Evolutionary conservation across 2,113 vertebrate genomes (phyloP).

Genomic region (Sturnus vulgaris): DNA sequence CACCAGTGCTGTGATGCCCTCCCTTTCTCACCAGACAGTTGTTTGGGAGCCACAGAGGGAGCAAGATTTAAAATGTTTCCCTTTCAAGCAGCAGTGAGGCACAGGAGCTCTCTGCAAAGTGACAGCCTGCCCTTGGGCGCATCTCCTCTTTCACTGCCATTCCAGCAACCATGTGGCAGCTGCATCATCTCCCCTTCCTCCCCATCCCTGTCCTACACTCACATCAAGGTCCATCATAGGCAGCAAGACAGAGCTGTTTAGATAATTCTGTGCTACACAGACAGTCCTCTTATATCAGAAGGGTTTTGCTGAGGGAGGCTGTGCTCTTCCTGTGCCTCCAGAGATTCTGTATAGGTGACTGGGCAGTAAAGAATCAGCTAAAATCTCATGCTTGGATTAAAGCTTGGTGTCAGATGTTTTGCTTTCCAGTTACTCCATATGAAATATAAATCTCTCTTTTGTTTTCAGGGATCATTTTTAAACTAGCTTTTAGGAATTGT

Average conservation of each 20-base stretch:
- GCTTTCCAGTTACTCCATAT: background rate
- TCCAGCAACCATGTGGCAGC: background rate
- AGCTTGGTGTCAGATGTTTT: background rate
- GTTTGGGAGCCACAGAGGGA: background rate
- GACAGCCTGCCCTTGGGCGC: background rate
- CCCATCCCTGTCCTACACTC: background rate
- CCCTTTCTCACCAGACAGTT: background rate
- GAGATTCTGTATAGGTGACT: rapidly evolving
- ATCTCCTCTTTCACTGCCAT: background rate
- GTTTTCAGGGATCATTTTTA: background rate
- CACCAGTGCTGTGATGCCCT: background rate
- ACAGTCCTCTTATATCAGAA: background rate
- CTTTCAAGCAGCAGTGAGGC: background rate
- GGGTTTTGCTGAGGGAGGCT: background rate
- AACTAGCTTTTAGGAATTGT: background rate
- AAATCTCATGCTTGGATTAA: background rate
- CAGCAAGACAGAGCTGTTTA: background rate
- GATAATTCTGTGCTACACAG: background rate
- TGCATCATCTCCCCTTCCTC: background rate
- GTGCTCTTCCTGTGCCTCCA: background rate
- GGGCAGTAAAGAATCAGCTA: background rate
- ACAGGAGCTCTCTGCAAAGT: background rate
- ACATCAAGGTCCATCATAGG: rapidly evolving
- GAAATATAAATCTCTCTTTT: background rate
- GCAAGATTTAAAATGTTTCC: background rate